Percentiles rank a stretch among this genome's conserved stretches.
These are phyloP conservation scores for Orchesellides sinensis DNA, from an alignment of 2,888 invertebrate species.

Conservation along the genomic window DNA sequence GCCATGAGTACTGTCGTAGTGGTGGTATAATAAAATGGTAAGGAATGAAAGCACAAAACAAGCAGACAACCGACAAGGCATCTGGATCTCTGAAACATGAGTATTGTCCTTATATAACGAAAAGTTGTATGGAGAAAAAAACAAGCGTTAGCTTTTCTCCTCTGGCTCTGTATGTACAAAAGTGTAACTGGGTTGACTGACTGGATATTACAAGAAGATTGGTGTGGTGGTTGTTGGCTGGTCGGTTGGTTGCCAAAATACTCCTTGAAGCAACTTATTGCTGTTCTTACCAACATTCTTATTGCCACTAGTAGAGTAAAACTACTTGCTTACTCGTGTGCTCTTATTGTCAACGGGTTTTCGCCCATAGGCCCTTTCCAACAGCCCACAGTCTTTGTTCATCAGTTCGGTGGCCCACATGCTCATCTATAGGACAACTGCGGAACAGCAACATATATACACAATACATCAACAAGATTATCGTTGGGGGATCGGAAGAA, in stretches of 20 bases:
- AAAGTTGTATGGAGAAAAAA: too few relatives aligned
- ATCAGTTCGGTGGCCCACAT: conserved; percentile 65
- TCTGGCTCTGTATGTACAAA: background rate
- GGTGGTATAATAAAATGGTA: conserved; percentile 10
- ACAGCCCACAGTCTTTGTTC: conserved; percentile 63
- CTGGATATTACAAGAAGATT: conserved; percentile 52
- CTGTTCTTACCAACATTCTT: conserved; percentile 34
- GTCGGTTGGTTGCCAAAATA: conserved; percentile 52
- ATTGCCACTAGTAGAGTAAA: conserved; percentile 26
- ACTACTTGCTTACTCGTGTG: conserved; percentile 10
- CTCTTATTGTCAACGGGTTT: conserved; percentile 62
- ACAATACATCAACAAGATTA: background rate
- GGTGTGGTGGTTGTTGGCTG: conserved; percentile 29
- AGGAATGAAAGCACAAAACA: conserved; percentile 42
- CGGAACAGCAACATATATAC: background rate
- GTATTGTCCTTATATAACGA: too few relatives aligned
- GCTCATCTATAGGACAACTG: conserved; percentile 22
- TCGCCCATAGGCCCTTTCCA: conserved; percentile 43
- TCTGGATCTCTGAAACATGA: conserved; percentile 28
- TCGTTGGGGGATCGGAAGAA: background rate
- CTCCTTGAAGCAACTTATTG: conserved; percentile 47
- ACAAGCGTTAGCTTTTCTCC: too few relatives aligned
- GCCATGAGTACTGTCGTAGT: conserved; percentile 7
- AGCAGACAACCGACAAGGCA: conserved; percentile 37
- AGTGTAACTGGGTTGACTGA: conserved; percentile 42